Conservation (phyloP, 2,797 vertebrate species). For the Galaxias olidus region DNA sequence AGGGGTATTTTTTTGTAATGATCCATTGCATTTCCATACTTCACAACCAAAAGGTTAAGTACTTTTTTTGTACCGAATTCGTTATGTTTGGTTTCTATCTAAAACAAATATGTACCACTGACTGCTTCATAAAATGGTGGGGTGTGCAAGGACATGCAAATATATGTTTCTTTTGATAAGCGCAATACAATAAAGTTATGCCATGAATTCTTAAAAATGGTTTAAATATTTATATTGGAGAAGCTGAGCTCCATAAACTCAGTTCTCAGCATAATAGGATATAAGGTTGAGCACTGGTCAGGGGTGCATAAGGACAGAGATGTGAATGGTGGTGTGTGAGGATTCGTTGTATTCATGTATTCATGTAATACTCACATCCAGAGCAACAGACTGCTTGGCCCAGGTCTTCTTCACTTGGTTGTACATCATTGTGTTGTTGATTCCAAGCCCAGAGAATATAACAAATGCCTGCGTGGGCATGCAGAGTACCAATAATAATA, state of each 20-base stretch:
- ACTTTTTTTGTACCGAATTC: too few species aligned
- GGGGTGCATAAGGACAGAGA: conserved; percentile 29
- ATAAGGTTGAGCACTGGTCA: conserved; percentile 47
- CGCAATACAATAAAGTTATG: conserved; percentile 36
- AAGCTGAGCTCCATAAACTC: conserved; percentile 48
- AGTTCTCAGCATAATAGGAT: conserved; percentile 44
- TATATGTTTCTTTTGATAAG: conserved; percentile 39
- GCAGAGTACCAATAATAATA: not conserved
- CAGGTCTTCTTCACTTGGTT: conserved; percentile 84
- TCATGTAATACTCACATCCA: conserved; percentile 70
- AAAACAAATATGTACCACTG: conserved; percentile 8
- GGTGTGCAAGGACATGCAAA: conserved; percentile 29
- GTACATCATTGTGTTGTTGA: conserved; percentile 86
- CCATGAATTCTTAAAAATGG: conserved; percentile 61
- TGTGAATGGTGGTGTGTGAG: too few species aligned
- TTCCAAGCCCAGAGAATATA: conserved; percentile 83
- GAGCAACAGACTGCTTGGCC: conserved; percentile 82
- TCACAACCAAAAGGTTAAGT: too few species aligned
- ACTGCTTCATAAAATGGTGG: conserved; percentile 21
- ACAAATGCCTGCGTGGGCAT: conserved; percentile 75
- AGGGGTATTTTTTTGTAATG: too few species aligned
- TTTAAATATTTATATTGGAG: conserved; percentile 62
- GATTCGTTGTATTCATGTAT: not conserved
- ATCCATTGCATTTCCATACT: too few species aligned
- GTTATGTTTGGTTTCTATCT: too few species aligned